These are phyloP conservation scores for Herpetotheres cachinnans DNA, from an alignment of 2,113 vertebrate genomes.

Conservation along the genomic window DNA sequence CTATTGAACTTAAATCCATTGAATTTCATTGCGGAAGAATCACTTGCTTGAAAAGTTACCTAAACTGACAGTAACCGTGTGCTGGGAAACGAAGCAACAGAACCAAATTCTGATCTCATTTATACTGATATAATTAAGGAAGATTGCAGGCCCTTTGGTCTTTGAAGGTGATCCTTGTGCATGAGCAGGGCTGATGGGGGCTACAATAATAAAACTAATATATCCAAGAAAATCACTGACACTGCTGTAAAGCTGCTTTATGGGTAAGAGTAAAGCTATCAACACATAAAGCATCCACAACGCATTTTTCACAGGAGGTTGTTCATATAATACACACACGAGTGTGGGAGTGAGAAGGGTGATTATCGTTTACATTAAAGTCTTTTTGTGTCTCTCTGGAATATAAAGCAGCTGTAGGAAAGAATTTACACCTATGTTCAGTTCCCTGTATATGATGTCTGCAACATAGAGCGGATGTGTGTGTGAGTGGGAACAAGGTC, in stretches of 20 bases:
- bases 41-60: conserved; percentile 12
- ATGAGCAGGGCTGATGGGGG: neutral
- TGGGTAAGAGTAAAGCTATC: neutral
- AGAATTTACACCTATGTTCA: neutral
- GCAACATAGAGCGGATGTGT: neutral
- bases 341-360: neutral
- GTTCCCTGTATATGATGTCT: neutral
- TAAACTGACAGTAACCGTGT: neutral
- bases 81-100: conserved; percentile 12
- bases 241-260: neutral
- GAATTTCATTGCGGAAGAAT: neutral
- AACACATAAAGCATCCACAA: conserved; percentile 3
- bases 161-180: neutral
- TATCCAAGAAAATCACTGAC: neutral
- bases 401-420: conserved; percentile 13
- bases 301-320: conserved; percentile 4
- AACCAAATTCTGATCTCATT: conserved; percentile 28
- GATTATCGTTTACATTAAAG: conserved; percentile 14
- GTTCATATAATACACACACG: neutral
- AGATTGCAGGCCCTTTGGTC: neutral
- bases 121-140: conserved; percentile 23
- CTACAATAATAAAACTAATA: neutral
- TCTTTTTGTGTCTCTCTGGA: neutral
- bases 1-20: neutral
- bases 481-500: neutral